Evolutionary conservation across 2,888 invertebrate species (phyloP).

Genomic region (Odontocolon sp.): DNA sequence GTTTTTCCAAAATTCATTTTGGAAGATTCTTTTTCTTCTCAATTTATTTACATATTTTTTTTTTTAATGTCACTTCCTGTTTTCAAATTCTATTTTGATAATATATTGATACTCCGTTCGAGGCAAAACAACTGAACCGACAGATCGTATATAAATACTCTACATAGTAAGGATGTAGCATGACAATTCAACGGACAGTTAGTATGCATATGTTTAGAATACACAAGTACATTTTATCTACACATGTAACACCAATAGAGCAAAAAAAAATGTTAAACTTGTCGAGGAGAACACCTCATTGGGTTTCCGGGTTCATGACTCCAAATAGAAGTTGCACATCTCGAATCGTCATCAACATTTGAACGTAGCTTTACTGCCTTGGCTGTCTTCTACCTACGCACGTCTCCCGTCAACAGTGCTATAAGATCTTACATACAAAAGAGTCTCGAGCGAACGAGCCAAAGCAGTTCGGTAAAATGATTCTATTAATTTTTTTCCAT

Average conservation of each 20-base stretch:
- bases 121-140: too few relatives aligned
- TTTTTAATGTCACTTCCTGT: too few relatives aligned
- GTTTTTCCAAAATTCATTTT: too few relatives aligned
- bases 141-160: not conserved
- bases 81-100: too few relatives aligned
- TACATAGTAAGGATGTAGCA: not conserved
- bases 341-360: slow-evolving; percentile 73
- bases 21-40: too few relatives aligned
- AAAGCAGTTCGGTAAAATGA: slow-evolving; percentile 76
- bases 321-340: slow-evolving; percentile 76
- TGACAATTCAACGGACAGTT: not conserved
- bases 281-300: slow-evolving; percentile 54
- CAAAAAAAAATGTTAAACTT: slow-evolving; percentile 15
- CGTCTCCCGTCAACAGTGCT: slow-evolving; percentile 40
- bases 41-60: too few relatives aligned
- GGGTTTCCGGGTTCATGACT: slow-evolving; percentile 79
- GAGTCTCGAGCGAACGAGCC: slow-evolving; percentile 24
- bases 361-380: slow-evolving; percentile 74
- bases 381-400: slow-evolving; percentile 66
- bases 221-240: slow-evolving; percentile 59
- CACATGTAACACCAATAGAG: not conserved
- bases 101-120: not conserved
- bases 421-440: slow-evolving; percentile 44
- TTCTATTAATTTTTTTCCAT: slow-evolving; percentile 80
- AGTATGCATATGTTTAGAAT: slow-evolving; percentile 49